A percentile compares a stretch with the other conserved stretches of the same genome.
These are phyloP conservation scores for Psylliodes chrysocephalus DNA, from an alignment of 2,888 invertebrate species.

Conservation along the genomic window DNA sequence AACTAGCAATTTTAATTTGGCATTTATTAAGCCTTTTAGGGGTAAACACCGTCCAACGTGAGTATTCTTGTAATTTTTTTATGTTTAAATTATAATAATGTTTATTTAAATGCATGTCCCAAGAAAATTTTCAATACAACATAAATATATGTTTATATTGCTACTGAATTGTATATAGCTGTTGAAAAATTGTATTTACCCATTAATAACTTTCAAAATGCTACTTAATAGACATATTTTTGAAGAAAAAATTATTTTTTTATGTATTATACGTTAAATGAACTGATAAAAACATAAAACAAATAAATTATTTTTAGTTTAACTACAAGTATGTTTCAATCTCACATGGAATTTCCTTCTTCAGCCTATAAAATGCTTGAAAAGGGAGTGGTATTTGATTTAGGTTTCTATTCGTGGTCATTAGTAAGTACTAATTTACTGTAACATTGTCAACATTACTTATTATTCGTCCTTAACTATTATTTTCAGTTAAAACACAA, in stretches of 20 bases:
- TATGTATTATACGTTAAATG: too few species aligned
- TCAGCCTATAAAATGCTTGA: constrained; percentile 85
- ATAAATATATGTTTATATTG: too few species aligned
- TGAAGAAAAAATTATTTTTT: too few species aligned
- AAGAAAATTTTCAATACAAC: too few species aligned
- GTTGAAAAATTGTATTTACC: too few species aligned
- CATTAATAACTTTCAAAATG: too few species aligned
- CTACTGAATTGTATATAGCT: too few species aligned
- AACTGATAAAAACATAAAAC: too few species aligned
- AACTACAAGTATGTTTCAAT: constrained; percentile 78
- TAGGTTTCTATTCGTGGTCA: constrained; percentile 75
- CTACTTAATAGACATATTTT: too few species aligned
- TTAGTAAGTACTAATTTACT: constrained; percentile 60
- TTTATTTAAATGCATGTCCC: neutral
- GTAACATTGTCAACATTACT: too few species aligned
- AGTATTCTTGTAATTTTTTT: constrained; percentile 56
- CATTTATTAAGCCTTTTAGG: constrained; percentile 86
- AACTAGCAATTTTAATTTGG: constrained; percentile 82
- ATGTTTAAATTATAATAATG: neutral
- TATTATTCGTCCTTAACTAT: too few species aligned
- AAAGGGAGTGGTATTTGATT: constrained; percentile 80
- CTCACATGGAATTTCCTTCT: constrained; percentile 80
- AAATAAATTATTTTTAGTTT: constrained; percentile 72
- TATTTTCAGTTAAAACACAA: constrained; percentile 82
- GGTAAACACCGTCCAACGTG: constrained; percentile 74